Conservation (phyloP, 2,888 invertebrate genomes). For the Heliconius erato region DNA sequence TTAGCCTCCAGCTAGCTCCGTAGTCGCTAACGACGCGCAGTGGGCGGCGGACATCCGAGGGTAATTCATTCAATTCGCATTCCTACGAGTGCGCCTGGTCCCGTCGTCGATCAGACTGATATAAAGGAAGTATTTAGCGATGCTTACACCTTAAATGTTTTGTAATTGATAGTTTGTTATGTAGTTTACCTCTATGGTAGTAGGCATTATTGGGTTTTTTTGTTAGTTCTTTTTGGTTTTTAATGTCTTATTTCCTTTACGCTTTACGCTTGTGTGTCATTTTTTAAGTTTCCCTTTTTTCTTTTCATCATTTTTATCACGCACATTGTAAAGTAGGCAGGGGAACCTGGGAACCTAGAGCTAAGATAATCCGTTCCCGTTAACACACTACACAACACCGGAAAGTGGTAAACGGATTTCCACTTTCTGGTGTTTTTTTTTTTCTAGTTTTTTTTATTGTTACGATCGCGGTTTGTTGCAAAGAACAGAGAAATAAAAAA, state of each 20-base stretch:
- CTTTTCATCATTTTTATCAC: no score
- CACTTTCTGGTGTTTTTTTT: background rate
- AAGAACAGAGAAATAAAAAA: no score
- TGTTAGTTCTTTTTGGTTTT: no score
- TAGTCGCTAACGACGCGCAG: constrained; percentile 29
- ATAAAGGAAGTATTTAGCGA: constrained; percentile 45
- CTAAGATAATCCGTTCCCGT: background rate
- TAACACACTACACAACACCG: no score
- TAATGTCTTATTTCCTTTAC: no score
- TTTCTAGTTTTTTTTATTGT: background rate
- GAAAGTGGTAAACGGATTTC: no score
- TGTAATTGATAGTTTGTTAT: background rate
- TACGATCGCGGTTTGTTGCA: no score
- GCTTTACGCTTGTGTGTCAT: no score
- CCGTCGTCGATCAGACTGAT: constrained; percentile 38
- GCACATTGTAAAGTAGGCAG: no score
- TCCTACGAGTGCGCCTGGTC: constrained; percentile 16
- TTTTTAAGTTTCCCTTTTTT: no score
- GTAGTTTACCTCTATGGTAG: background rate
- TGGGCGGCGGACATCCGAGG: constrained; percentile 58
- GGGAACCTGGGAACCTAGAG: background rate
- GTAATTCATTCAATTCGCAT: constrained; percentile 39
- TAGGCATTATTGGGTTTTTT: no score
- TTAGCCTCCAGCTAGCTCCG: constrained; percentile 54
- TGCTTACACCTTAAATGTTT: constrained; percentile 9